A percentile compares a stretch with the other conserved stretches of the same genome.
These are phyloP conservation scores for Aphodius sticticus DNA, from an alignment of 2,888 invertebrate species.

Conservation along the genomic window DNA sequence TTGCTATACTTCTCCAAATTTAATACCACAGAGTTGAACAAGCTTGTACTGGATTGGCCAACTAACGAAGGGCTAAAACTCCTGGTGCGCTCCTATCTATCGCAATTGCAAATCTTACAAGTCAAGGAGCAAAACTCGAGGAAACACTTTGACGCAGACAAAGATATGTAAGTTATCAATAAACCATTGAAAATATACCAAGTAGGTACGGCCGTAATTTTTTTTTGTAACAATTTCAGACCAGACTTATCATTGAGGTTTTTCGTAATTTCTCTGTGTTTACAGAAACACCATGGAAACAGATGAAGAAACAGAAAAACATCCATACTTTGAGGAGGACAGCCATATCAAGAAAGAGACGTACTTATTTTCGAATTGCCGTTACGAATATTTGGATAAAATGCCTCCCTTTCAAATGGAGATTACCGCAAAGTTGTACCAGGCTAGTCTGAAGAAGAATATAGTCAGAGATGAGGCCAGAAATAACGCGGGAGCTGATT, in stretches of 20 bases:
- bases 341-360: slow-evolving; percentile 50
- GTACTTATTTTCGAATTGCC: slow-evolving; percentile 60
- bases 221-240: too few relatives aligned
- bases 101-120: slow-evolving; percentile 56
- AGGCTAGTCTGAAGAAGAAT: slow-evolving; percentile 38
- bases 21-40: slow-evolving; percentile 52
- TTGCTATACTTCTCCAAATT: slow-evolving; percentile 53
- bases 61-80: slow-evolving; percentile 67
- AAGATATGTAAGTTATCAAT: slow-evolving; percentile 31
- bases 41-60: slow-evolving; percentile 59
- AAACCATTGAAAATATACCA: neutral
- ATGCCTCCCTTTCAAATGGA: slow-evolving; percentile 63
- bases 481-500: slow-evolving; percentile 50
- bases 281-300: slow-evolving; percentile 17
- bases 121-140: slow-evolving; percentile 48
- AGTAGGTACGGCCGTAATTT: too few relatives aligned
- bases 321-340: slow-evolving; percentile 41
- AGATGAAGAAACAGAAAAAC: slow-evolving; percentile 45
- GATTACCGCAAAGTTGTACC: slow-evolving; percentile 54
- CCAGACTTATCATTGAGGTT: too few relatives aligned
- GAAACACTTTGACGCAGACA: slow-evolving; percentile 23
- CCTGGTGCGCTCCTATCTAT: slow-evolving; percentile 68
- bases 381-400: slow-evolving; percentile 62
- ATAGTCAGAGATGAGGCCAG: neutral
- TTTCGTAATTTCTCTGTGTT: too few relatives aligned